phyloP scores from a whole-genome alignment of 2,888 invertebrate genomes.

The Agonopterix heracliana region DNA sequence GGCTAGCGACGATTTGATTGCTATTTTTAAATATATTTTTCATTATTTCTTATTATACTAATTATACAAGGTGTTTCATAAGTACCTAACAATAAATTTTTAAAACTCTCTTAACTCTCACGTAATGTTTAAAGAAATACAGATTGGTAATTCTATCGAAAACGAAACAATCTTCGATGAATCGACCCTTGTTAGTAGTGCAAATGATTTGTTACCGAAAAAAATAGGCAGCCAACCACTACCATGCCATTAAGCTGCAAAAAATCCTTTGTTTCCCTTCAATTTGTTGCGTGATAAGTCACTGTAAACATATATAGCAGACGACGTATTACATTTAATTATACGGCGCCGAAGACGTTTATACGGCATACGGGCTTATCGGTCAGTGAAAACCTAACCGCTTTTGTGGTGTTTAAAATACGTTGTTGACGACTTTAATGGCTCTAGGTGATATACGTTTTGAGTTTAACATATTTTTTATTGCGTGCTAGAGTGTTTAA shows the following conservation, averaged over 20 bases:
- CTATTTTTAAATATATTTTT: too few species aligned
- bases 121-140: too few species aligned
- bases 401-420: conserved; percentile 29
- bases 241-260: background rate
- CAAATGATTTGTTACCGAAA: background rate
- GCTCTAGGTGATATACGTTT: conserved; percentile 20
- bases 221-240: background rate
- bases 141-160: too few species aligned
- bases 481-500: too few species aligned
- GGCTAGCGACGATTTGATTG: too few species aligned
- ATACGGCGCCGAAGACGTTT: conserved; percentile 47
- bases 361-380: conserved; percentile 35
- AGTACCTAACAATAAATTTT: too few species aligned
- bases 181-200: background rate
- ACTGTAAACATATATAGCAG: conserved; percentile 50
- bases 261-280: conserved; percentile 21
- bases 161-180: too few species aligned
- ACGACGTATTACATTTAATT: conserved; percentile 63
- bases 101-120: too few species aligned
- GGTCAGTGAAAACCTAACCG: conserved; percentile 25
- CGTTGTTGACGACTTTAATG: conserved; percentile 35
- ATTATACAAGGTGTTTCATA: too few species aligned
- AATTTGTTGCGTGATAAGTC: conserved; percentile 45
- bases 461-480: conserved; percentile 1
- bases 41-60: too few species aligned